Evolutionary conservation across 1,140 invertebrate species (phyloP), one percentile per base, ranked within the genome.

Genomic region (Aphidius ervi): DNA sequence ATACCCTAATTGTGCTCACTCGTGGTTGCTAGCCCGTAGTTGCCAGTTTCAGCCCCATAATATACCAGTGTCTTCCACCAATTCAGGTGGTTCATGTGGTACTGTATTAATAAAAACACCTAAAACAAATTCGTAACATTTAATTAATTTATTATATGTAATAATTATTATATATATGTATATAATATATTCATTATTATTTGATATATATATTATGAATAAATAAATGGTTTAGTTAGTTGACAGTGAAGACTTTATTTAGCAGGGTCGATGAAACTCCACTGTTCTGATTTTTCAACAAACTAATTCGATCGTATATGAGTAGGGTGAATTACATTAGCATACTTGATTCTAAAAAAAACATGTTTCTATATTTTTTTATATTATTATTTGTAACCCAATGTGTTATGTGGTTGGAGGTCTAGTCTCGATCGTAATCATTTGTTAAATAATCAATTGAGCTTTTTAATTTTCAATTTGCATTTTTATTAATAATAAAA

Each of bases 61-160:
- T 53, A 68, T 57, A n/a, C 66, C 70, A 0, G 62, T 69, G 65
- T 74, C 73, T 65, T 68, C 69, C 2, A 59, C 66, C 9, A 37
- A n/a, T 5, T 67, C 73, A 8, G 74, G 75, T 63, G 76, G 71
- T 61, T 78, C 71, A 42, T 76, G 72, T 23, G 23, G 3, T 23
- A 74, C 75, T 79, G 75, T 54, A 74, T 58, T 68, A 77, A 71
- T 52, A 77, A 65, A 65, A 78, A 63, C 20, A 75, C 65, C 45
- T 69, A 60, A 65, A 76, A 73, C 72, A 72, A 76, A 67, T 69
- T 56, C 37, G 23, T 23, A 23, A 23, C 23, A 59, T 43, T 53
- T 9, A 43, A 43, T 9, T 1, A 43, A 43, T 43, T 43, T 43
- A 43, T 43, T 43, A 43, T 43, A 3, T 3, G 2, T 8, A 9